Base-by-base conservation (phyloP, 2,888 invertebrate species). In the Hypercompe scribonia region DNA sequence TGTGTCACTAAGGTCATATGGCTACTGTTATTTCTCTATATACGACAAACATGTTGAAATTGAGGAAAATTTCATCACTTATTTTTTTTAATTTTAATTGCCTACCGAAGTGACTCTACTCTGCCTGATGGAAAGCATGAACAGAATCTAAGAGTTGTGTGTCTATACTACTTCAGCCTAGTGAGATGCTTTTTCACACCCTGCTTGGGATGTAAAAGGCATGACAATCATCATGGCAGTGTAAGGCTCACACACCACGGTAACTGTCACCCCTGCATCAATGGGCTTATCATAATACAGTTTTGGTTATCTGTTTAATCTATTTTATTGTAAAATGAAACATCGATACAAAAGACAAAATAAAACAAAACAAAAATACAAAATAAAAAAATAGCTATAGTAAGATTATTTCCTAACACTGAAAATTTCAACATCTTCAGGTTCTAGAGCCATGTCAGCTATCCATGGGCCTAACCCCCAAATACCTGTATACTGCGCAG, bases 381-480 rank as follows among this genome's bases (percentile, higher is more conserved):
- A 33, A 58, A 71, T n/a, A 28, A 68, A 36, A 58, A 24, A 42
- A 68, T 34, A 68, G 24, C 11, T 11, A 39, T 39, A 24, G 24
- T 18, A 39, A 28, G n/a, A 31, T 69, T 31, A 69, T 39, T 88
- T 78, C 28, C 87, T 87, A 7, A 87, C 71, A 8, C 72, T 77
- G 58, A 89, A 84, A 1, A 78, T 73, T n/a, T 91, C 91, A 0
- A 70, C 54, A 10, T 89, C 89, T 3, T 91, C 89, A 0, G 88
- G 87, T 65, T 94, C 94, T 4, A 78, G 83, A 2, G 93, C 91
- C 2, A 89, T 81, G 5, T 92, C 88, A 21, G 84, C 73, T 18
- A 95, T 80, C 95, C 95, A 95, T 0, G 94, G 93, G 11, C 92
- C 84, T 0, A 93, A 88, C 2, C 89, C 87, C 95, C 94, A 95